These are phyloP conservation scores for Notoglanidium macrostoma DNA, from an alignment of 2,797 vertebrate genomes.

Conservation along the genomic window DNA sequence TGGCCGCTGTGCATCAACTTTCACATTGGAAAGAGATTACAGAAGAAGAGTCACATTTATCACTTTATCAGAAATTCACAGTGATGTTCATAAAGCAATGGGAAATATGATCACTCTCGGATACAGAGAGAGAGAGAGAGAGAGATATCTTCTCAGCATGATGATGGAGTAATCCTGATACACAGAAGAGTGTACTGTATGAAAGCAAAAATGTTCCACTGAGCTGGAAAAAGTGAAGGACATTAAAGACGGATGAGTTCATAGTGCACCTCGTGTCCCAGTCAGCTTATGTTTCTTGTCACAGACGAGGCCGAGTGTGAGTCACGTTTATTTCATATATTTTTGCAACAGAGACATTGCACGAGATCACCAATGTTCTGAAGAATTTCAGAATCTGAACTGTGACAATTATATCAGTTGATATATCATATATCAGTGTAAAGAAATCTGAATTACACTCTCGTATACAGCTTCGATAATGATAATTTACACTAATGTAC, in stretches of 20 bases:
- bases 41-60: too few species aligned
- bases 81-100: too few species aligned
- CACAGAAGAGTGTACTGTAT: background rate
- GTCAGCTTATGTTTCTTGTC: conserved; percentile 11
- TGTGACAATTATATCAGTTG: background rate
- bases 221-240: background rate
- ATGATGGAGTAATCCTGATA: background rate
- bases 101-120: too few species aligned
- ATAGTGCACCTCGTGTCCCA: background rate
- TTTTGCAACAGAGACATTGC: background rate
- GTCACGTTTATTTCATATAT: conserved; percentile 13
- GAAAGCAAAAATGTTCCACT: background rate
- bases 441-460: background rate
- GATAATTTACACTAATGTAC: background rate
- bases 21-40: too few species aligned
- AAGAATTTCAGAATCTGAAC: background rate
- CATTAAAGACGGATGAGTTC: conserved; percentile 1
- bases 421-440: background rate
- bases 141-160: background rate
- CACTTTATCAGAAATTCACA: too few species aligned
- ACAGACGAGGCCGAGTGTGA: background rate
- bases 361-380: background rate
- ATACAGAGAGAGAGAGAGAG: too few species aligned
- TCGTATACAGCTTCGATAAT: background rate
- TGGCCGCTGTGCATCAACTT: too few species aligned